Conservation (phyloP, 2,113 vertebrate genomes). For the Archocentrus centrarchus region DNA sequence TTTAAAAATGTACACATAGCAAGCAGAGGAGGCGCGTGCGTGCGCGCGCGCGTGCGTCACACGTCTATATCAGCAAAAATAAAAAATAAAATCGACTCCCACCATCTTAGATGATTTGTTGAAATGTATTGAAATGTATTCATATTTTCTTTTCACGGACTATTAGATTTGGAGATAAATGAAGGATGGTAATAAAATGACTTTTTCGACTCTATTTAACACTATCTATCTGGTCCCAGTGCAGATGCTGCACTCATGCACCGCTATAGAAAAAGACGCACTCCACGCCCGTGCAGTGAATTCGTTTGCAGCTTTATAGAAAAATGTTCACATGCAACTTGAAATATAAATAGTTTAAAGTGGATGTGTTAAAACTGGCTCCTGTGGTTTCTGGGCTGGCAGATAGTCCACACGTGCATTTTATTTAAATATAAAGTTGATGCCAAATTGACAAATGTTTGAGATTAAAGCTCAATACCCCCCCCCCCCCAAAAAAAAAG, state of each 20-base stretch:
- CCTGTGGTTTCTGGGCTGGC: slow-evolving; percentile 12
- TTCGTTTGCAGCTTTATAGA: slow-evolving; percentile 50
- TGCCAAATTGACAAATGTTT: slow-evolving; percentile 20
- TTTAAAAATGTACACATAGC: slow-evolving; percentile 16
- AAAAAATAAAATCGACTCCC: slow-evolving; percentile 43
- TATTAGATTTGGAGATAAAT: slow-evolving; percentile 87
- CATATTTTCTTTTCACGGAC: slow-evolving; percentile 86
- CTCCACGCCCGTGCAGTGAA: slow-evolving; percentile 35
- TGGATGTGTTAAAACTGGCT: slow-evolving; percentile 50
- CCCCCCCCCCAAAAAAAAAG: too few species aligned
- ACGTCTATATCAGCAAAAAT: slow-evolving; percentile 31
- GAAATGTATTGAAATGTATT: slow-evolving; percentile 85
- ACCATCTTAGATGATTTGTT: slow-evolving; percentile 74
- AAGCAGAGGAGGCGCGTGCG: neutral
- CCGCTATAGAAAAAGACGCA: slow-evolving; percentile 28
- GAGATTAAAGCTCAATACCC: slow-evolving; percentile 10
- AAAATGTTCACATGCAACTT: slow-evolving; percentile 58
- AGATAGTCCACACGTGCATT: slow-evolving; percentile 21
- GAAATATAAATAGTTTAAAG: slow-evolving; percentile 59
- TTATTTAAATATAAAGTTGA: slow-evolving; percentile 37
- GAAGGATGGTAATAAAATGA: slow-evolving; percentile 87
- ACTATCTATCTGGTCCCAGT: slow-evolving; percentile 74
- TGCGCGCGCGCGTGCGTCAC: neutral
- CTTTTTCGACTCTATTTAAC: slow-evolving; percentile 90
- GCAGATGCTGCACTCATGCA: slow-evolving; percentile 74